phyloP scores from a whole-genome alignment of 2,888 invertebrate genomes.

The Hirtodrosophila cameraria region DNA sequence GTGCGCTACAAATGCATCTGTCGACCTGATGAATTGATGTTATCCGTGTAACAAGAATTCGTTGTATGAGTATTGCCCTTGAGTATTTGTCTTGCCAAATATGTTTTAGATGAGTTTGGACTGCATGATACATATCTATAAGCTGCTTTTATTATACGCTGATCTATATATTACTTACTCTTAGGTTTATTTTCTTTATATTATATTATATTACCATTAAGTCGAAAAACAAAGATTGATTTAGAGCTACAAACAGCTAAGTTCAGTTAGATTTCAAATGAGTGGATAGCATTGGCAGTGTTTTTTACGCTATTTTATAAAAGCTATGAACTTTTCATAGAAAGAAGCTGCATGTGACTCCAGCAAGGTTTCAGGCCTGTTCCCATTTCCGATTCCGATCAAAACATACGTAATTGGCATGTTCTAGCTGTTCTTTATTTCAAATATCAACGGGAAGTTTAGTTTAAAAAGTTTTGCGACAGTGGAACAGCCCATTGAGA shows the following conservation, averaged over 20 bases:
- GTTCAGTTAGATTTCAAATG: not conserved
- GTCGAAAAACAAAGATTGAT: not conserved
- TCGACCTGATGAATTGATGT: slow-evolving; percentile 23
- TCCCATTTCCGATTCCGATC: too few species aligned
- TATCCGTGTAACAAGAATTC: slow-evolving; percentile 1
- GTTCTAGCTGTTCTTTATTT: too few species aligned
- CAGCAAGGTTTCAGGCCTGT: too few species aligned
- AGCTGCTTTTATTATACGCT: too few species aligned
- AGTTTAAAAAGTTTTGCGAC: too few species aligned
- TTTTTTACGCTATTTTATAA: too few species aligned
- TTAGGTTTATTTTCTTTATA: not conserved
- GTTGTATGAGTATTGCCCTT: not conserved
- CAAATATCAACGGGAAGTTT: too few species aligned
- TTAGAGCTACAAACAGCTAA: not conserved
- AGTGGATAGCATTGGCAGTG: too few species aligned
- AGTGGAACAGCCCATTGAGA: too few species aligned
- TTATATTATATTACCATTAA: not conserved
- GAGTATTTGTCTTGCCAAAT: not conserved
- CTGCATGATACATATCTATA: not conserved
- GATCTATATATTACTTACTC: not conserved
- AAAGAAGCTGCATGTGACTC: too few species aligned
- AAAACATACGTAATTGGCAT: too few species aligned
- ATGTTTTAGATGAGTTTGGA: not conserved
- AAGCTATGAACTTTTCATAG: too few species aligned
- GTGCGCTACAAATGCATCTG: slow-evolving; percentile 30